These are phyloP conservation scores for Spodoptera frugiperda DNA, from an alignment of 1,140 invertebrate species.

Conservation along the genomic window DNA sequence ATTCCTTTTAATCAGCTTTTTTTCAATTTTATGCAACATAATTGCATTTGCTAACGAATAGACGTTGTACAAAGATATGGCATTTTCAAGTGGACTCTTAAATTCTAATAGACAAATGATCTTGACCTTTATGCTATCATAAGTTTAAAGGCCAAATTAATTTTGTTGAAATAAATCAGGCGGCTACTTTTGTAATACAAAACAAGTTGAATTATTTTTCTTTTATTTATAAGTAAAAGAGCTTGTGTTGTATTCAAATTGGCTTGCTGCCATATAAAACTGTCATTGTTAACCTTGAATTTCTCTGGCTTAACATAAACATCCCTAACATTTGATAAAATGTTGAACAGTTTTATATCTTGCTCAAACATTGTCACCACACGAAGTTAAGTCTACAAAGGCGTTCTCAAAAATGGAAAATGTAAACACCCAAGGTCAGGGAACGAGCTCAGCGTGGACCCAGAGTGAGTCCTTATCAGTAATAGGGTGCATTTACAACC, in stretches of 20 bases:
- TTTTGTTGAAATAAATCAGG: conserved; percentile 50
- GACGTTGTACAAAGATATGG: conserved; percentile 37
- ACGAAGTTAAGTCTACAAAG: conserved; percentile 2
- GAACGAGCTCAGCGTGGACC: conserved; percentile 24
- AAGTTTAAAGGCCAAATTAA: conserved; percentile 53
- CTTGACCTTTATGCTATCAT: conserved; percentile 54
- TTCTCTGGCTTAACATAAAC: background rate
- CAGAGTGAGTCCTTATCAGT: conserved; percentile 54
- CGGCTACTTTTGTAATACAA: conserved; percentile 33
- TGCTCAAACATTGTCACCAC: conserved; percentile 11
- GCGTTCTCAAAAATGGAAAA: conserved; percentile 25
- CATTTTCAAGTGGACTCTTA: conserved; percentile 52
- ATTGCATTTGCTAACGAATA: conserved; percentile 18
- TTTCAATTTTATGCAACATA: conserved; percentile 16
- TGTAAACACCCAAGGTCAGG: conserved; percentile 46
- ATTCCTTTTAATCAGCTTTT: conserved; percentile 1
- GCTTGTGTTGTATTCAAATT: background rate
- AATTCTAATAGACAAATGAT: conserved; percentile 48
- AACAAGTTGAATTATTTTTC: conserved; percentile 34
- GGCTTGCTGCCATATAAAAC: conserved; percentile 12
- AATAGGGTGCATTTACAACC: conserved; percentile 60
- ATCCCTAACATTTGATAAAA: conserved; percentile 16
- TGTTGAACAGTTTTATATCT: conserved; percentile 10
- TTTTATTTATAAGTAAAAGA: conserved; percentile 14
- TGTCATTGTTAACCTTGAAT: conserved; percentile 12